Conservation (phyloP, 2,113 vertebrate genomes). For the Beaufortia kweichowensis region DNA sequence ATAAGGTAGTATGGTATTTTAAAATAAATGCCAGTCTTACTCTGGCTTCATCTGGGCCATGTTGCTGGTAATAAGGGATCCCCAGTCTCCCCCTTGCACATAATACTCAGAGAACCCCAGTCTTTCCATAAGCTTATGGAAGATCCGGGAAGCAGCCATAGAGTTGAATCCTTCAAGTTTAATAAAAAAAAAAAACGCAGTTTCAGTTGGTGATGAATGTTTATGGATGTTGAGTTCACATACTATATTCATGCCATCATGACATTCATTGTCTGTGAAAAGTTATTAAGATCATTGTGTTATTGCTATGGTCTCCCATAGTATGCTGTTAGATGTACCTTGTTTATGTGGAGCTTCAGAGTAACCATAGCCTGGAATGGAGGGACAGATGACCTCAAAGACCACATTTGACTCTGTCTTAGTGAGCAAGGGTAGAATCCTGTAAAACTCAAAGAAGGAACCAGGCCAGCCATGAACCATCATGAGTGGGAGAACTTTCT, state of each 20-base stretch:
- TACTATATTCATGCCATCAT: not conserved
- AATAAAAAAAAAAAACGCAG: not conserved
- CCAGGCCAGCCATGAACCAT: slow-evolving; percentile 89
- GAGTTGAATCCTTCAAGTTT: slow-evolving; percentile 73
- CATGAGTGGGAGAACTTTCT: slow-evolving; percentile 76
- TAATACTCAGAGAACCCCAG: slow-evolving; percentile 85
- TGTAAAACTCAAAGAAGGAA: slow-evolving; percentile 90
- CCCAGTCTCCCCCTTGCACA: slow-evolving; percentile 89
- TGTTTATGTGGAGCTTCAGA: slow-evolving; percentile 82
- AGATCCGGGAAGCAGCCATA: slow-evolving; percentile 77
- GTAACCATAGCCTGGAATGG: slow-evolving; percentile 87
- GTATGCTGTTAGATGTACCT: slow-evolving; percentile 53
- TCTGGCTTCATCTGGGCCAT: slow-evolving; percentile 88
- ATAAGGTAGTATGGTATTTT: not conserved
- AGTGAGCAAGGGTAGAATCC: slow-evolving; percentile 81
- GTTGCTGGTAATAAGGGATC: slow-evolving; percentile 75
- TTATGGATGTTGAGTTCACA: not conserved
- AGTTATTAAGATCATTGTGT: no score
- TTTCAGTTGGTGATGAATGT: no score
- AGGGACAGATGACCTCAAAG: slow-evolving; percentile 89
- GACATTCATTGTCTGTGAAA: not conserved
- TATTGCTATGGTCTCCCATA: not conserved
- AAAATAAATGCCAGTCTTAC: slow-evolving; percentile 75
- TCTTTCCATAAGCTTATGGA: slow-evolving; percentile 86
- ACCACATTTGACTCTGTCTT: slow-evolving; percentile 67